Conservation (phyloP, 2,888 invertebrate species). For the Marronus borbonicus region DNA sequence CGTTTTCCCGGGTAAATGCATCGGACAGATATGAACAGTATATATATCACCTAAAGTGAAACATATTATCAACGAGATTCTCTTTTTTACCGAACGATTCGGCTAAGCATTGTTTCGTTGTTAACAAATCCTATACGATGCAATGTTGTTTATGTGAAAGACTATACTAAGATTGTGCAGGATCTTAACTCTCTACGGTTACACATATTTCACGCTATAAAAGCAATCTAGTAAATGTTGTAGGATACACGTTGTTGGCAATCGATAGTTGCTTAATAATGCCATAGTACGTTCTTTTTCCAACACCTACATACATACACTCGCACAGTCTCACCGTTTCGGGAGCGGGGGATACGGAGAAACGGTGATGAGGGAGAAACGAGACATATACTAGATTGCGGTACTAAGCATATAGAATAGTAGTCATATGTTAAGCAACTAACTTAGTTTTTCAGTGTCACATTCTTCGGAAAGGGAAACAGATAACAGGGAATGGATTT, state of each 20-base stretch:
- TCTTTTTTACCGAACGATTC: constrained; percentile 26
- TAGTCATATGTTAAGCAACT: neutral
- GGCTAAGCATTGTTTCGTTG: constrained; percentile 25
- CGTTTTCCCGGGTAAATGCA: neutral
- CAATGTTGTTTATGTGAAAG: constrained; percentile 5
- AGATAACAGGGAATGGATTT: too few relatives aligned
- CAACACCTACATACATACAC: neutral
- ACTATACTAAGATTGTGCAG: constrained; percentile 25
- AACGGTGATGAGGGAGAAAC: neutral
- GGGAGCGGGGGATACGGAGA: neutral
- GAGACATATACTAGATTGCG: neutral
- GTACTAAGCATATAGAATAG: neutral
- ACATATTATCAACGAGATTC: constrained; percentile 5
- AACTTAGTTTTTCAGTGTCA: too few relatives aligned
- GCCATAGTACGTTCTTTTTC: constrained; percentile 4
- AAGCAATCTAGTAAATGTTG: constrained; percentile 46
- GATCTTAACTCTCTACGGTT: constrained; percentile 36
- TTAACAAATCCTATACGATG: constrained; percentile 20
- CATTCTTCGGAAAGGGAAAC: too few relatives aligned
- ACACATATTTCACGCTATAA: constrained; percentile 44
- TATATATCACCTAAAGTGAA: constrained; percentile 9
- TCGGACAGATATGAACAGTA: constrained; percentile 21
- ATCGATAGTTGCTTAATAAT: constrained; percentile 39
- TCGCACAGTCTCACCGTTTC: neutral
- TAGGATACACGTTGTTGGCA: constrained; percentile 2